Evolutionary conservation across 2,113 vertebrate genomes (phyloP).

Genomic region (Prietella phreatophila): DNA sequence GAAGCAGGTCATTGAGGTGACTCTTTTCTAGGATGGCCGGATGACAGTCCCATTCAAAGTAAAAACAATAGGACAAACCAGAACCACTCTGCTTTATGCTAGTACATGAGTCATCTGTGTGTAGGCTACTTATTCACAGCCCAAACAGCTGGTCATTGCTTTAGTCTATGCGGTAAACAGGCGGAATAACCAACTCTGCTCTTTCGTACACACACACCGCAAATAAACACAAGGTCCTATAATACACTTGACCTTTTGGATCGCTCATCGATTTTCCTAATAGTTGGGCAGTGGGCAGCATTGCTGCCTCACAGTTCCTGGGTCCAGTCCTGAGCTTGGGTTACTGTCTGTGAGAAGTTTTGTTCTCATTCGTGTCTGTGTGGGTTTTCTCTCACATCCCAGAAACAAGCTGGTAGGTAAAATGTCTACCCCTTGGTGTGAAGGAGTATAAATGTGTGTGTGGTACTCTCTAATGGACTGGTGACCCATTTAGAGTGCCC

Average conservation of each 20-base stretch:
- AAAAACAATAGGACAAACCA: slow-evolving; percentile 14
- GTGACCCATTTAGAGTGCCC: background rate
- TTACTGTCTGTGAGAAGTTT: background rate
- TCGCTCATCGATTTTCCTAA: background rate
- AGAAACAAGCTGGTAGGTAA: background rate
- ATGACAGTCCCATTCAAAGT: slow-evolving; percentile 13
- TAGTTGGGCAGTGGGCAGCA: background rate
- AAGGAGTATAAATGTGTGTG: background rate
- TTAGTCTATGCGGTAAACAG: background rate
- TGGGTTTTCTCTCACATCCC: background rate
- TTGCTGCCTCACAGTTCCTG: background rate
- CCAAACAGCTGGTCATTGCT: slow-evolving; percentile 10
- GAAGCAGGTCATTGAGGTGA: background rate
- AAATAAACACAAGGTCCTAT: too few species aligned
- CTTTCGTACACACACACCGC: too few species aligned
- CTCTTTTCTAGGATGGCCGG: slow-evolving; percentile 8
- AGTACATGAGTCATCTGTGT: slow-evolving; percentile 2
- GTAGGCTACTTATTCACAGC: background rate
- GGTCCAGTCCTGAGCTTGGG: background rate
- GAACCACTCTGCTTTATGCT: background rate
- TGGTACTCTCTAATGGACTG: background rate
- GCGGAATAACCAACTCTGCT: background rate
- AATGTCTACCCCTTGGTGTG: background rate
- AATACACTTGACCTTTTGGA: background rate
- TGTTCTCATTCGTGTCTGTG: background rate